Percentiles rank a stretch among this genome's conserved stretches.
Conservation (phyloP, 92 coral and sea anemone genomes). For the Zoanthus solanderi region DNA sequence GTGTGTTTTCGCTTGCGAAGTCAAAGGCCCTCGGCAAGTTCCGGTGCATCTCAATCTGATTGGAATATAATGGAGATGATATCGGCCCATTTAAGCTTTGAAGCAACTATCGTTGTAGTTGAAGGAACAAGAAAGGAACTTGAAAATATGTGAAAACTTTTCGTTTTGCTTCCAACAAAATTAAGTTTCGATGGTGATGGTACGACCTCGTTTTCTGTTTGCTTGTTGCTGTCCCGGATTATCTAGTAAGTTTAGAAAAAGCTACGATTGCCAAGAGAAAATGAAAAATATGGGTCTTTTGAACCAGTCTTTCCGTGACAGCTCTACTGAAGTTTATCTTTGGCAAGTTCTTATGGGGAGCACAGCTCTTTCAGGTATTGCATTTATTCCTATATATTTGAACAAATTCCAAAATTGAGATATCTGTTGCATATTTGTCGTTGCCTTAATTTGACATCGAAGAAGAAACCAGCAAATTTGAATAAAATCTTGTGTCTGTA, state of each 20-base stretch:
- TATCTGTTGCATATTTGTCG: background rate
- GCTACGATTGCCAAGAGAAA: background rate
- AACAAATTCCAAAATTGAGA: background rate
- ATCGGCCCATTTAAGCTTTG: background rate
- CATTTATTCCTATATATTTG: background rate
- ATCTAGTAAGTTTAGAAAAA: background rate
- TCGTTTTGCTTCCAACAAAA: background rate
- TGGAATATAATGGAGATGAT: background rate
- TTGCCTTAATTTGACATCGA: background rate
- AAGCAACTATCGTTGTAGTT: background rate
- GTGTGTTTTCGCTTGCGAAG: constrained; percentile 9
- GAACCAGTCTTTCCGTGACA: background rate
- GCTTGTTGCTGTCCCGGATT: constrained; percentile 1
- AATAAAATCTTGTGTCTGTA: background rate
- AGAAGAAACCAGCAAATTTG: background rate
- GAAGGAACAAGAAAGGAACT: background rate
- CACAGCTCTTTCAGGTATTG: background rate
- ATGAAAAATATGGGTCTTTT: background rate
- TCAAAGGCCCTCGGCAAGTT: constrained; percentile 9
- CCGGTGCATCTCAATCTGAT: background rate
- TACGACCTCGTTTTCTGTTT: background rate
- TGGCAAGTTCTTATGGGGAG: constrained; percentile 31
- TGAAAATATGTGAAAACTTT: background rate
- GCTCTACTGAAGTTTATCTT: background rate
- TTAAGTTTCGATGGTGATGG: background rate